These are phyloP conservation scores for Drosophila murphyi DNA, from an alignment of 1,140 invertebrate genomes.

Conservation along the genomic window DNA sequence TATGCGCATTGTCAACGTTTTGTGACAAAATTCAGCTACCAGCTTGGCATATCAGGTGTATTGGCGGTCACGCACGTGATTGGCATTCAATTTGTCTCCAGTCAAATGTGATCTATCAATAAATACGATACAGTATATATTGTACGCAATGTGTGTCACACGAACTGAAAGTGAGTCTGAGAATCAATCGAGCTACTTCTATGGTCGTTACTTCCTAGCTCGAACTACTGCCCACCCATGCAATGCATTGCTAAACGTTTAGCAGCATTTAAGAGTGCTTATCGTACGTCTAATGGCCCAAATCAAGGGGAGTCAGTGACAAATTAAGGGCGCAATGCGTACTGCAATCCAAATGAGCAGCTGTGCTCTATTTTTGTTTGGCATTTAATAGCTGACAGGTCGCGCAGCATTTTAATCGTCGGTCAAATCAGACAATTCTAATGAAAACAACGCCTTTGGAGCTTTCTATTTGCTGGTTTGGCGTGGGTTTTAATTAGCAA, in stretches of 20 bases:
- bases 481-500: slow-evolving; percentile 71
- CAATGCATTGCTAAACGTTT: slow-evolving; percentile 12
- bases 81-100: slow-evolving; percentile 59
- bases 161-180: slow-evolving; percentile 75
- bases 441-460: slow-evolving; percentile 52
- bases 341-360: slow-evolving; percentile 21
- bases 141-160: slow-evolving; percentile 65
- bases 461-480: slow-evolving; percentile 68
- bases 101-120: slow-evolving; percentile 71
- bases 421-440: slow-evolving; percentile 36
- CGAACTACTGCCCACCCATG: slow-evolving; percentile 8
- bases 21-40: slow-evolving; percentile 67
- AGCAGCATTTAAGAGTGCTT: slow-evolving; percentile 24
- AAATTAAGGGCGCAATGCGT: slow-evolving; percentile 67
- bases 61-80: slow-evolving; percentile 66
- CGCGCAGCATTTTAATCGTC: slow-evolving; percentile 35
- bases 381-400: slow-evolving; percentile 18
- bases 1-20: slow-evolving; percentile 60
- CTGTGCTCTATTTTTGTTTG: slow-evolving; percentile 51
- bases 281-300: slow-evolving; percentile 20
- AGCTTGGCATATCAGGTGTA: slow-evolving; percentile 63
- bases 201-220: slow-evolving; percentile 1
- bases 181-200: slow-evolving; percentile 2
- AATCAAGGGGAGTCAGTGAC: slow-evolving; percentile 30
- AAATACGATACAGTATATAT: slow-evolving; percentile 12